Percentiles rank a stretch among this genome's conserved stretches.
These are phyloP conservation scores for Pammene aurita DNA, from an alignment of 2,888 invertebrate species.

Conservation along the genomic window DNA sequence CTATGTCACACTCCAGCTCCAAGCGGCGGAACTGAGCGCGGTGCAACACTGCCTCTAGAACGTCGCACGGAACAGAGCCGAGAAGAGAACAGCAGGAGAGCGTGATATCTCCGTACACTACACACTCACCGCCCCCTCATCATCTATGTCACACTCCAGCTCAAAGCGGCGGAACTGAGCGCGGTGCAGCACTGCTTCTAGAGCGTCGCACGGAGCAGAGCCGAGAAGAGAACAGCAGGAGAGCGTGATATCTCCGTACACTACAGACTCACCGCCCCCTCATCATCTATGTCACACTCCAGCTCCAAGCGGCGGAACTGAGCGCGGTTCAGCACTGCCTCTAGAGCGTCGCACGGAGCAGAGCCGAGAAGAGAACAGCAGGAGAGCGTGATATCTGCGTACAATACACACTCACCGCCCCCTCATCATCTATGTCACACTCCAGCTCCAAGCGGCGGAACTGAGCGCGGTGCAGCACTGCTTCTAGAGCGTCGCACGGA, in stretches of 20 bases:
- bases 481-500: too few relatives aligned
- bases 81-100: constrained; percentile 83
- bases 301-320: constrained; percentile 88
- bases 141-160: constrained; percentile 87
- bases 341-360: constrained; percentile 89
- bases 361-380: constrained; percentile 84
- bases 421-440: too few relatives aligned
- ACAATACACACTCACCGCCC: too few relatives aligned
- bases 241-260: constrained; percentile 80
- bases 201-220: constrained; percentile 87
- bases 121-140: constrained; percentile 84
- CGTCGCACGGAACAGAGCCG: constrained; percentile 87
- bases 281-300: constrained; percentile 85
- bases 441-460: too few relatives aligned
- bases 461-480: too few relatives aligned
- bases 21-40: constrained; percentile 88
- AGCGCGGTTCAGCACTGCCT: constrained; percentile 90
- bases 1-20: constrained; percentile 86
- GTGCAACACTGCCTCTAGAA: constrained; percentile 92
- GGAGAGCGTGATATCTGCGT: constrained; percentile 60
- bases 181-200: constrained; percentile 92
- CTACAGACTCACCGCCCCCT: constrained; percentile 78
- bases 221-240: constrained; percentile 84
- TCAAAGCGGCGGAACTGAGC: constrained; percentile 88
- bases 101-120: constrained; percentile 40